Evolutionary conservation across 2,888 invertebrate genomes (phyloP).

Genomic region (Chironomus riparius): DNA sequence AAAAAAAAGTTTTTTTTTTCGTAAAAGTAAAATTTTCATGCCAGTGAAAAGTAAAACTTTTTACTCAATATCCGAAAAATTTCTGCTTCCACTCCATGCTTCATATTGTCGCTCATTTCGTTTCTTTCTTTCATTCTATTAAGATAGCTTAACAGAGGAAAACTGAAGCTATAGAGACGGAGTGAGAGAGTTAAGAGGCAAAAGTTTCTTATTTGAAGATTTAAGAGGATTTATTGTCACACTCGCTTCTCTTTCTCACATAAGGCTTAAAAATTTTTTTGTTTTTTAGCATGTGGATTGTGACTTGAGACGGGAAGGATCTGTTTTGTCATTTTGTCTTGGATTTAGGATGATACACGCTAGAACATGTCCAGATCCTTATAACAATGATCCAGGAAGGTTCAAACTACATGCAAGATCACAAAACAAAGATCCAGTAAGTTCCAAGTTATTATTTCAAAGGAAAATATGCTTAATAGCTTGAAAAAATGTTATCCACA

Average conservation of each 20-base stretch:
- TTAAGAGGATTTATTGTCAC: conserved; percentile 12
- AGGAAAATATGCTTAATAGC: no score
- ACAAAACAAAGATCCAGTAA: no score
- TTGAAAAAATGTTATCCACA: no score
- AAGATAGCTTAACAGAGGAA: not conserved
- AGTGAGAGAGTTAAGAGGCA: not conserved
- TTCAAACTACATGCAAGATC: no score
- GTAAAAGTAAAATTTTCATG: not conserved
- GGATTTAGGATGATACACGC: no score
- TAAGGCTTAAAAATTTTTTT: not conserved
- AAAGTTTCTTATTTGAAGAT: not conserved
- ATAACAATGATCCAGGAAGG: no score
- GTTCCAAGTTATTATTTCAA: no score
- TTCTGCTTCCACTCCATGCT: not conserved
- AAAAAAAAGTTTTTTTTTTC: not conserved
- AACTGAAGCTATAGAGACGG: no score
- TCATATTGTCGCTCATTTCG: not conserved
- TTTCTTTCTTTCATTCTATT: not conserved
- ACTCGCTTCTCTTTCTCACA: not conserved
- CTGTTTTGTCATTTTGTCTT: no score
- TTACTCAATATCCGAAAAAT: not conserved
- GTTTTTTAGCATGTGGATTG: not conserved
- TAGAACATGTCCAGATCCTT: no score
- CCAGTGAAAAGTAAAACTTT: not conserved
- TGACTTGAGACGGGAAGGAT: not conserved